phyloP scores from a whole-genome alignment of 2,797 vertebrate genomes.

The Chrosomus eos region DNA sequence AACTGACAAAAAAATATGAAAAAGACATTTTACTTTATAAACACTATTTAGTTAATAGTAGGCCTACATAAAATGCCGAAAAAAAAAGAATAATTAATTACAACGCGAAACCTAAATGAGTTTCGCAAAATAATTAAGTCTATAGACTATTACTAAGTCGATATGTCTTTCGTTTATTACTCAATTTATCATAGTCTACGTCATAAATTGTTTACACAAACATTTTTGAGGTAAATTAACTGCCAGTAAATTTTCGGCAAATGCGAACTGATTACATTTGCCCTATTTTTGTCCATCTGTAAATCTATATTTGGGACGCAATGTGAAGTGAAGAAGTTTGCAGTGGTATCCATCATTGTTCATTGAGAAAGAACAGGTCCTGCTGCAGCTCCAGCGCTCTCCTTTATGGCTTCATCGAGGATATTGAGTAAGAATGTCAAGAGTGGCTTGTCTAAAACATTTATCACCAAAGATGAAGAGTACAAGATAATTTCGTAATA shows the following conservation, averaged over 20 bases:
- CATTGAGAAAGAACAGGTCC: conserved; percentile 62
- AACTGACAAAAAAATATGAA: not conserved
- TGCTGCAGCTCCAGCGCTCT: conserved; percentile 35
- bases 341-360: conserved; percentile 46
- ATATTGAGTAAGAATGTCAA: conserved; percentile 58
- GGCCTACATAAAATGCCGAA: too few species aligned
- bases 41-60: not conserved
- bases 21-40: not conserved
- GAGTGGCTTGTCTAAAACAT: conserved; percentile 56
- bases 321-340: conserved; percentile 37
- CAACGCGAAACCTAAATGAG: not conserved
- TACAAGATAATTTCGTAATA: conserved; percentile 15
- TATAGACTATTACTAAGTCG: not conserved
- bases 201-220: not conserved
- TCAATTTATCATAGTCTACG: not conserved
- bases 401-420: conserved; percentile 54
- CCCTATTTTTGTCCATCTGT: not conserved
- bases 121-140: not conserved
- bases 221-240: not conserved
- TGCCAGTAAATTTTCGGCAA: not conserved
- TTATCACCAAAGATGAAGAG: conserved; percentile 56
- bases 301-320: conserved; percentile 5
- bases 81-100: too few species aligned
- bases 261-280: not conserved
- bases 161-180: not conserved